These are phyloP conservation scores for Polydrusus cervinus DNA, from an alignment of 2,888 invertebrate genomes.

Conservation along the genomic window DNA sequence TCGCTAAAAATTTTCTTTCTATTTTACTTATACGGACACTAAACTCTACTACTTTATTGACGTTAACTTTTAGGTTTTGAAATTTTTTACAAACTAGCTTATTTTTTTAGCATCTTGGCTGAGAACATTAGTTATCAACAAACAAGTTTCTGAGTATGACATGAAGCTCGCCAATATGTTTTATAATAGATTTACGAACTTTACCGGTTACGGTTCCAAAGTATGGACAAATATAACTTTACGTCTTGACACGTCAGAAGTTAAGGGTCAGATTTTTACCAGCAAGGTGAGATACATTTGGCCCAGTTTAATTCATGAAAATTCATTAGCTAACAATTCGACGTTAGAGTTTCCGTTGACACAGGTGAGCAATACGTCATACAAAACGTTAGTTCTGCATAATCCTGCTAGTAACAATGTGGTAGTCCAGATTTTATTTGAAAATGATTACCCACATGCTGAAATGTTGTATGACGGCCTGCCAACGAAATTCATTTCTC, in stretches of 20 bases:
- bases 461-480: constrained; percentile 73
- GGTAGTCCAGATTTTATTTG: constrained; percentile 81
- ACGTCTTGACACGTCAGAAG: constrained; percentile 83
- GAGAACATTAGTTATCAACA: constrained; percentile 77
- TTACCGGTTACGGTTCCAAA: constrained; percentile 70
- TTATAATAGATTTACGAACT: constrained; percentile 76
- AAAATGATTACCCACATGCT: constrained; percentile 79
- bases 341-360: constrained; percentile 80
- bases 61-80: too few species aligned
- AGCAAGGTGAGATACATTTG: constrained; percentile 80
- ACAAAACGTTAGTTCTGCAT: constrained; percentile 79
- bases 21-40: too few species aligned
- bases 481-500: constrained; percentile 68
- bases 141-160: constrained; percentile 81
- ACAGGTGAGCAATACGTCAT: constrained; percentile 54
- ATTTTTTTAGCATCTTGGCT: constrained; percentile 79
- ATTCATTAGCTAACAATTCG: constrained; percentile 69
- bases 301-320: constrained; percentile 74
- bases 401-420: constrained; percentile 84
- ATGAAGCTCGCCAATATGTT: constrained; percentile 78
- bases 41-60: too few species aligned
- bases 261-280: constrained; percentile 78
- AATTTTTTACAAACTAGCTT: not conserved
- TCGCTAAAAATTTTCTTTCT: too few species aligned
- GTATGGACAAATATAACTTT: constrained; percentile 81